Evolutionary conservation across 2,113 vertebrate genomes (phyloP), one percentile per base, ranked within the genome.

Genomic region (Picathartes gymnocephalus): DNA sequence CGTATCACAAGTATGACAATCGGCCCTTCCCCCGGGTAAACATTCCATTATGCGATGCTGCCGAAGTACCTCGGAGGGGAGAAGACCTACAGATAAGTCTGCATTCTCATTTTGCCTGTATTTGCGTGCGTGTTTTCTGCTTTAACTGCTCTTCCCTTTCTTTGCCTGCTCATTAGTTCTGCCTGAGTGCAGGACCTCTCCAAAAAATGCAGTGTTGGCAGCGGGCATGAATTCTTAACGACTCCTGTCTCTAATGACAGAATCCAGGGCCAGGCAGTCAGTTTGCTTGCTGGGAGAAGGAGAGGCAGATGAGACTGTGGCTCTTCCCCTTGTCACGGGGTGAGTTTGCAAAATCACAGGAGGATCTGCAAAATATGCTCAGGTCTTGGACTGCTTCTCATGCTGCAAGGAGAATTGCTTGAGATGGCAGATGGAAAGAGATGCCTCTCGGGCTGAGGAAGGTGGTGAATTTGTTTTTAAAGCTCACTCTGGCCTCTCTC

Each of bases 151-250:
- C 7, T 78, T 95, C 92, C 48, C 88, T 90, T 86, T 76, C 95
- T 93, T 90, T 90, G 93, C 95, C 94, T 95, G 95, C 95, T 96
- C 86, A 88, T 96, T 96, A 94, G 93, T 96, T 96, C 94, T 97
- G 95, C 96, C 94, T 94, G 95, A 97, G 95, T 93, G 95, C 93
- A 94, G 90, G 96, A 96, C 93, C 96, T 96, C 93, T 96, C 96
- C 88, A 88, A 95, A 95, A 96, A 95, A 95, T 61, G 93, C 92
- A 62, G 68, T 4, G 85, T 78, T 97, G 96, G 96, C 96, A 97
- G 93, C 3, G 48, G 92, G 92, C 87, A 96, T 95, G 96, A 96
- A 97, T 97, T 94, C 95, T 96, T 96, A 95, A 96, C 69, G 9
- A 93, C 72, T 93, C 33, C 90, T 81, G 80, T 95, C 95, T 96